phyloP scores from a whole-genome alignment of 2,113 vertebrate species.

The Burhinus oedicnemus region DNA sequence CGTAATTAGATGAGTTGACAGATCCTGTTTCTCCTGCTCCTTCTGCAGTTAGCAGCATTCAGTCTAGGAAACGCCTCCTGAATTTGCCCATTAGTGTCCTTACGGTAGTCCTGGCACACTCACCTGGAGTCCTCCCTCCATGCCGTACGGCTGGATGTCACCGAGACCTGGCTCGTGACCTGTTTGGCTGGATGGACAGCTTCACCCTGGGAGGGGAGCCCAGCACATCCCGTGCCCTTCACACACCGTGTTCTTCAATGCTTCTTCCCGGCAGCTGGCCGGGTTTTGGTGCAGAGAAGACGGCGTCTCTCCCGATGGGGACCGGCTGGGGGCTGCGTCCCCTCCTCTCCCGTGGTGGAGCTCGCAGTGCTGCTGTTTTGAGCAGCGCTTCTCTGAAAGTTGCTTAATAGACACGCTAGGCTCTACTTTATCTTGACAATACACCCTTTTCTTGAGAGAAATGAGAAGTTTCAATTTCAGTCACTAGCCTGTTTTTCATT shows the following conservation, averaged over 20 bases:
- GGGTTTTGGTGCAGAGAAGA: neutral
- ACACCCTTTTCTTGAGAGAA: slow-evolving; percentile 55
- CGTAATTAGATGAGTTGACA: slow-evolving; percentile 5
- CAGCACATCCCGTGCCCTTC: neutral
- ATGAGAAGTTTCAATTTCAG: slow-evolving; percentile 58
- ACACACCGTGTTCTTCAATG: neutral
- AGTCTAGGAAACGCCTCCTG: slow-evolving; percentile 1
- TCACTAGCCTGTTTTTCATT: slow-evolving; percentile 61
- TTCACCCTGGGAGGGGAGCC: neutral
- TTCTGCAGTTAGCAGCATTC: neutral
- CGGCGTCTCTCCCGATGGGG: accelerated
- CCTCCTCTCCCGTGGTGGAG: accelerated
- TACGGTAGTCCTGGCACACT: neutral
- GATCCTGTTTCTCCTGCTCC: slow-evolving; percentile 55
- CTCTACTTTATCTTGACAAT: neutral
- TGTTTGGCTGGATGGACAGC: slow-evolving; percentile 14
- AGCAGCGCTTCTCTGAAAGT: neutral
- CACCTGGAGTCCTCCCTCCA: neutral
- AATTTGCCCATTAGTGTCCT: neutral
- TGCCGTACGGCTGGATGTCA: accelerated
- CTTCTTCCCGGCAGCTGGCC: neutral
- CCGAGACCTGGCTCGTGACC: neutral
- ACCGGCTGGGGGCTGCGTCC: accelerated
- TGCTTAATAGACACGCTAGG: neutral
- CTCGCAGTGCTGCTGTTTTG: neutral